Evolutionary conservation across 2,113 vertebrate genomes (phyloP).

Genomic region (Sciurus niger): DNA sequence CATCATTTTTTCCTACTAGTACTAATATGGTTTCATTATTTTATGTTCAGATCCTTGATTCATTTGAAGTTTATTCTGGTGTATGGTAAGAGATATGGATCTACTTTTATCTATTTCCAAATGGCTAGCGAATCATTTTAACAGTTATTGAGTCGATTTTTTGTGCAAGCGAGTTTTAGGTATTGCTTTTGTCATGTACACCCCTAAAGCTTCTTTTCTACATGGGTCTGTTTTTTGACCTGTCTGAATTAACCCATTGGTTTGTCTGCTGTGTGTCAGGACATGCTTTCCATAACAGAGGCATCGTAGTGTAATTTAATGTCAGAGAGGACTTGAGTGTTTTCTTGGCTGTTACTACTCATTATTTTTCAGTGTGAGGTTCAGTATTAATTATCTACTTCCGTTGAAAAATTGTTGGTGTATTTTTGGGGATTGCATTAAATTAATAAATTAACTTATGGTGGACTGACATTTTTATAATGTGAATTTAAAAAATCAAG

Average conservation of each 20-base stretch:
- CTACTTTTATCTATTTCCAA: conserved; percentile 52
- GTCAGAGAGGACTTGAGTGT: neutral
- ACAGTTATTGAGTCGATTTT: neutral
- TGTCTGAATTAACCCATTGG: neutral
- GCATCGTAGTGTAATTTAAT: neutral
- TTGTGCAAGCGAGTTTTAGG: neutral
- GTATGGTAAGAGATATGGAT: neutral
- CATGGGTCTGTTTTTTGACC: neutral
- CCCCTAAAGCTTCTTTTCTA: neutral
- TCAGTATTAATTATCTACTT: neutral
- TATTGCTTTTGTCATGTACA: neutral
- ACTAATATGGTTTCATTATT: neutral
- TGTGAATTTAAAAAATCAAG: neutral
- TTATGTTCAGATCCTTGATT: neutral
- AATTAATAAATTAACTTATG: neutral
- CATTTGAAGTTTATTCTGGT: neutral
- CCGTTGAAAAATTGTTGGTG: neutral
- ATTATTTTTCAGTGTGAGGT: neutral
- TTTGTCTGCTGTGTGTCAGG: neutral
- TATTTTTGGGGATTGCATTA: neutral
- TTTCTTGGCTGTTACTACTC: neutral
- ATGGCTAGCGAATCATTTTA: neutral
- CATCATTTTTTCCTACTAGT: neutral
- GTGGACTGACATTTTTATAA: conserved; percentile 32
- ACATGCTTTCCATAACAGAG: neutral